Evolutionary conservation across 1,140 invertebrate genomes (phyloP).

Genomic region (Cydia splendana): DNA sequence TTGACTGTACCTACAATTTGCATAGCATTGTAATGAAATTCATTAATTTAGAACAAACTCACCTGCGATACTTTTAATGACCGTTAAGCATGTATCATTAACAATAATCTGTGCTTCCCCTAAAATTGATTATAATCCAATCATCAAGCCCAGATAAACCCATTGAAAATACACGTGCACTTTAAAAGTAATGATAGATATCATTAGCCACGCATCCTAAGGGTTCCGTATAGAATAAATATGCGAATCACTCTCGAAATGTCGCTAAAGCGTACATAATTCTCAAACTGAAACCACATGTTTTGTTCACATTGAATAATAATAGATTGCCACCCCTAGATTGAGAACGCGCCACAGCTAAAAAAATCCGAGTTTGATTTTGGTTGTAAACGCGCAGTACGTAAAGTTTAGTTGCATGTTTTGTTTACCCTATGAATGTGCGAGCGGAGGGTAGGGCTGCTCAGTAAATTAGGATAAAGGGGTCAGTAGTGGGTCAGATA

Average conservation of each 20-base stretch:
- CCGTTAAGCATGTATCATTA: constrained; percentile 22
- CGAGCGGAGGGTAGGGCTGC: constrained; percentile 56
- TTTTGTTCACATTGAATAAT: constrained; percentile 73
- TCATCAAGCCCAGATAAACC: constrained; percentile 36
- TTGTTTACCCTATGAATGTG: constrained; percentile 40
- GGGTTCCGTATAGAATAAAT: constrained; percentile 52
- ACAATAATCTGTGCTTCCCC: constrained; percentile 24
- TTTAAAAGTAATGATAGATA: constrained; percentile 52
- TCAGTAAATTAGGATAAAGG: constrained; percentile 72
- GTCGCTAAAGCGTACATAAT: constrained; percentile 73
- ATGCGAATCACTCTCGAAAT: constrained; percentile 73
- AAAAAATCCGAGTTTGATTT: constrained; percentile 40
- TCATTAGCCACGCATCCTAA: constrained; percentile 51
- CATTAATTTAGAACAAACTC: constrained; percentile 4
- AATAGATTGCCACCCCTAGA: constrained; percentile 49
- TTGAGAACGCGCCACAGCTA: constrained; percentile 37
- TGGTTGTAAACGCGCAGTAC: constrained; percentile 38
- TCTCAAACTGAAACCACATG: constrained; percentile 61
- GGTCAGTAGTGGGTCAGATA: constrained; percentile 75
- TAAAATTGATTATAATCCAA: constrained; percentile 25
- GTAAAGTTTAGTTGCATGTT: constrained; percentile 36
- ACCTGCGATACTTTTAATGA: background rate
- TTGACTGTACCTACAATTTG: too few species aligned
- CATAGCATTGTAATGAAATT: constrained; percentile 35
- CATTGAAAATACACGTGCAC: constrained; percentile 52